A percentile compares a stretch with the other conserved stretches of the same genome.
These are phyloP conservation scores for Centroberyx gerrardi DNA, from an alignment of 2,797 vertebrate genomes.

Conservation along the genomic window DNA sequence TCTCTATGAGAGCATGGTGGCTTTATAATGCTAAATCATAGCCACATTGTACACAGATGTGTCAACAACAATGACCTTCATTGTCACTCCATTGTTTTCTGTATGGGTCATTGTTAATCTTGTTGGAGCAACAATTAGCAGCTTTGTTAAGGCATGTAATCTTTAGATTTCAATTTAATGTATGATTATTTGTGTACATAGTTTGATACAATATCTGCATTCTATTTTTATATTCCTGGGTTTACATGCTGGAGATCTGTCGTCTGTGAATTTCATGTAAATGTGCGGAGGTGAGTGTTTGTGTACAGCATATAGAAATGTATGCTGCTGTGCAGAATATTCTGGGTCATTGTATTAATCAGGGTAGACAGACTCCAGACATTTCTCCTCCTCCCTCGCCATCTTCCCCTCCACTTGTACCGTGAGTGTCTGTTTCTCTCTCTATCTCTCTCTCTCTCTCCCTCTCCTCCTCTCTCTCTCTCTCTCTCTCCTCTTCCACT, in stretches of 20 bases:
- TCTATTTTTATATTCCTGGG: neutral
- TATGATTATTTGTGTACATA: neutral
- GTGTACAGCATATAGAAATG: conserved; percentile 12
- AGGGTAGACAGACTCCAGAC: conserved; percentile 76
- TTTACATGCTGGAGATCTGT: neutral
- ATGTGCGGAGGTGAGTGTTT: neutral
- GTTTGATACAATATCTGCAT: neutral
- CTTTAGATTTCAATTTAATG: neutral
- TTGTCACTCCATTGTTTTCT: neutral
- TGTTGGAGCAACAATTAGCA: conserved; percentile 8
- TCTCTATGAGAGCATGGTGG: conserved; percentile 6
- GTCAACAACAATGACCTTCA: neutral
- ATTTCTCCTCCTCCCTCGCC: conserved; percentile 56
- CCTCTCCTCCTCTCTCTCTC: neutral
- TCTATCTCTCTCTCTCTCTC: conserved; percentile 15
- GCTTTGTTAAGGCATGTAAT: neutral
- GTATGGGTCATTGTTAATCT: neutral
- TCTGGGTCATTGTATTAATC: conserved; percentile 75
- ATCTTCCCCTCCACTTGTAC: conserved; percentile 59
- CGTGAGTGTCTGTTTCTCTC: conserved; percentile 44
- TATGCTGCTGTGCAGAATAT: conserved; percentile 32
- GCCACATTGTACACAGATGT: conserved; percentile 2
- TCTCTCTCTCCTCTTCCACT: conserved; percentile 46
- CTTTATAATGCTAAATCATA: neutral
- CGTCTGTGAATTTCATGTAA: neutral